Evolutionary conservation across 1,140 invertebrate species (phyloP), one percentile per base, ranked within the genome.

Genomic region (Drosophila pallidifrons): DNA sequence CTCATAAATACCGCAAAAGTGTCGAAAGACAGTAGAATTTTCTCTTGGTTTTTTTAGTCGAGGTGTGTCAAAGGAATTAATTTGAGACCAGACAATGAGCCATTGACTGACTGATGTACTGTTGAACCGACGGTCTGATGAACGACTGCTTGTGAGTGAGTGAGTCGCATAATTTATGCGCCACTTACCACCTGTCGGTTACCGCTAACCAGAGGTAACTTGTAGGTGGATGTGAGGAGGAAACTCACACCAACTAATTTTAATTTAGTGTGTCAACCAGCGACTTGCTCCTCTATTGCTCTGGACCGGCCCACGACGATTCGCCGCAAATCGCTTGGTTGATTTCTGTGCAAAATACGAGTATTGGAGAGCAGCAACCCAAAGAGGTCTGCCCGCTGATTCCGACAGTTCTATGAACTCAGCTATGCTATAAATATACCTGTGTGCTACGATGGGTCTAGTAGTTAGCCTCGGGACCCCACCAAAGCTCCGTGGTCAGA

Each of bases 141-240:
- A 25, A 25, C 20, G 20, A 51, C 66, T 55, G 43, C 58, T 66
- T 49, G 65, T 54, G 35, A 15, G 49, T 45, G 72, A 65, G 35
- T 30, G 38, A 47, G 51, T 10, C 25, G 20, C 67, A 59, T 77
- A 80, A 82, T 70, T 82, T 82, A 82, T 82, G 69, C 61, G 71
- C 58, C 64, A 73, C 45, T 66, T 71, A 57, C 49, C 54, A 72
- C 69, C 69, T 76, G 69, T 66, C 74, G 61, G n/a, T 71, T 52
- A 71, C 68, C 68, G 41, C 8, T 65, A 64, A 47, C 58, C 35
- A 0, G 25, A 11, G 30, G 8, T n/a, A 10, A 59, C n/a, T 52
- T 1, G 28, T 13, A 1, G 13, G 10, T 8, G 7, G 28, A 2
- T 20, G 30, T 5, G 32, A 13, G 49, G 11, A 7, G 32, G 52